Percentiles rank a stretch among this genome's conserved stretches.
Evolutionary conservation across 2,113 vertebrate species (phyloP).

Genomic region (Rhagologus leucostigma): DNA sequence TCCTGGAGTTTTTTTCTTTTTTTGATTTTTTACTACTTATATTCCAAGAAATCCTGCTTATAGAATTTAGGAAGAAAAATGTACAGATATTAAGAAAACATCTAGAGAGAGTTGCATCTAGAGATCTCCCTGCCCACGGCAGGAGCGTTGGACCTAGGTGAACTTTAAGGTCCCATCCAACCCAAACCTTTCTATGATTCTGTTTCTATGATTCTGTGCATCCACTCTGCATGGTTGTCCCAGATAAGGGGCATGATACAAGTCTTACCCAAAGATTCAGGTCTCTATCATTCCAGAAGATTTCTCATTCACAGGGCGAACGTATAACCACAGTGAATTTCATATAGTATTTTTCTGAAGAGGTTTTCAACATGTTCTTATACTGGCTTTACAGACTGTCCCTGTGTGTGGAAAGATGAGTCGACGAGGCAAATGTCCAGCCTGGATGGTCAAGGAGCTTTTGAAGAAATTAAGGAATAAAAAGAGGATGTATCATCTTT

Average conservation of each 20-base stretch:
- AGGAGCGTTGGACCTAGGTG: not conserved
- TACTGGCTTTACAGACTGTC: not conserved
- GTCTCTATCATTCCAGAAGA: not conserved
- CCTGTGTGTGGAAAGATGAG: no score
- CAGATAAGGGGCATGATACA: not conserved
- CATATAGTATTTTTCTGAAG: not conserved
- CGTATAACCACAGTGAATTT: not conserved
- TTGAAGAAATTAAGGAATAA: no score
- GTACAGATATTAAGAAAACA: not conserved
- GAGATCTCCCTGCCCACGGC: not conserved
- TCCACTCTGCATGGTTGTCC: not conserved
- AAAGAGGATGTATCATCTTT: no score
- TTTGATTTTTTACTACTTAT: not conserved
- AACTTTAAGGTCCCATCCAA: not conserved
- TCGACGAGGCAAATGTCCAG: no score
- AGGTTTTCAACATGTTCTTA: not conserved
- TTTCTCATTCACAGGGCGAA: not conserved
- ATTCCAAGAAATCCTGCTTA: not conserved
- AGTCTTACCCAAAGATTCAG: not conserved
- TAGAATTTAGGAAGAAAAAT: not conserved
- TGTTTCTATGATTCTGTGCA: not conserved
- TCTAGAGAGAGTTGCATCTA: not conserved
- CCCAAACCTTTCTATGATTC: not conserved
- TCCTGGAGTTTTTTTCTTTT: accelerated
- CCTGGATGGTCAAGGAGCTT: no score